Evolutionary conservation across 1,140 invertebrate genomes (phyloP), one percentile per base, ranked within the genome.

Genomic region (Dreissena polymorpha): DNA sequence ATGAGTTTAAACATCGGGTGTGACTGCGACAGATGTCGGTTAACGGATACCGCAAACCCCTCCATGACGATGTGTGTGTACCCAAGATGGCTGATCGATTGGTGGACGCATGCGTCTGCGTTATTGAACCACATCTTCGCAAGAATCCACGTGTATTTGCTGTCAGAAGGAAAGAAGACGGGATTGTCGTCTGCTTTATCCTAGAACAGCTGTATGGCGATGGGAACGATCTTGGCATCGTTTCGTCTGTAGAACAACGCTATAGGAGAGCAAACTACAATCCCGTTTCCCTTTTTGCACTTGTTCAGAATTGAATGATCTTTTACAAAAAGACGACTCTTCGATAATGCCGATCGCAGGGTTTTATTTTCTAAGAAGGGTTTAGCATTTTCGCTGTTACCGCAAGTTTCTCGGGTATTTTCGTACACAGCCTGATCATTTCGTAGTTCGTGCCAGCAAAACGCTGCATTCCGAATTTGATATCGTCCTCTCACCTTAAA

Each of bases 101-200:
- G 92, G 79, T 94, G 93, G 71, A 90, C 89, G 18, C 81, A 85
- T 3, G 93, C 90, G 82, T 94, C 93, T 7, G 93, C 92, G 65
- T 93, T 91, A 85, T 94, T 94, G 86, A 92, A 94, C 88, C 90
- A 94, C 91, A 94, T 93, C 84, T 94, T 94, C 8, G 93, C 93
- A 69, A 93, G 79, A 39, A 93, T 83, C 93, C 93, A 94, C 0
- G 92, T 93, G 74, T 91, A 91, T 18, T 87, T 83, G 21, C 88
- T 83, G 86, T 94, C 93, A 74, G 83, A 91, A 0, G 93, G 93
- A 18, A 93, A 79, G 85, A 93, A 94, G 0, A 94, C 92, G 12
- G 90, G 90, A 86, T 93, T 93, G 23, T 92, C 57, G 25, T 21
- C 83, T n/a, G 55, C 77, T 86, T 89, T 89, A 39, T 89, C 53